Base-by-base conservation (phyloP, 2,888 invertebrate genomes). In the Melipona bicolor region DNA sequence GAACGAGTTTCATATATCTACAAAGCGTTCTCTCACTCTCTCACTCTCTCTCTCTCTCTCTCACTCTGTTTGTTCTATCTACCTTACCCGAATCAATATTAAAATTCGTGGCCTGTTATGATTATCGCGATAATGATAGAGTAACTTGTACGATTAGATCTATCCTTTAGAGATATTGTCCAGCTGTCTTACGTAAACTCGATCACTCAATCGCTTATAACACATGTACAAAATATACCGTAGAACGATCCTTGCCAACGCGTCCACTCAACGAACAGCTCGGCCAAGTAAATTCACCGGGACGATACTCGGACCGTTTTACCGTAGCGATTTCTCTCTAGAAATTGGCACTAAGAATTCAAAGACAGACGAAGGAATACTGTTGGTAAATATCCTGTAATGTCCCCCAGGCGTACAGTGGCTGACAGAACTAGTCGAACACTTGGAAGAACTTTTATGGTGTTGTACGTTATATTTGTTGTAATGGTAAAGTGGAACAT, bases 281-380 rank as follows among this genome's bases (percentile, higher is more conserved):
- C 9, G 4, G 4, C 19, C 19, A 43, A 43, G 11, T 2, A 11
- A 69, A 56, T n/a, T 21, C 17, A 17, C 9, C 9, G 11, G 56
- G n/a, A 32, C n/a, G 17, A 56, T 5, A 52, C 68, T 73, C 19
- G 68, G 43, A 36, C 62, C 43, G 61, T 56, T 56, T 15, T 50
- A 17, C 32, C 73, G 82, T 82, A 69, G 79, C 77, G 76, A 84
- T 79, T 84, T 81, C 87, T 83, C 67, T 84, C 84, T 88, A 87
- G 84, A 71, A 83, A 91, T 92, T 92, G 92, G 90, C 92, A 93
- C 91, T 92, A 91, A 90, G 91, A 92, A 91, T 92, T 93, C 90
- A 88, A 89, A 86, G 86, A 89, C 76, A 90, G 87, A 88, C 83
- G 85, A 87, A 85, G 87, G 85, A 93, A 93, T 93, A 92, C 93